Percentiles rank a stretch among this genome's conserved stretches.
phyloP scores from a whole-genome alignment of 2,113 vertebrate species.

The Dicerorhinus sumatrensis region DNA sequence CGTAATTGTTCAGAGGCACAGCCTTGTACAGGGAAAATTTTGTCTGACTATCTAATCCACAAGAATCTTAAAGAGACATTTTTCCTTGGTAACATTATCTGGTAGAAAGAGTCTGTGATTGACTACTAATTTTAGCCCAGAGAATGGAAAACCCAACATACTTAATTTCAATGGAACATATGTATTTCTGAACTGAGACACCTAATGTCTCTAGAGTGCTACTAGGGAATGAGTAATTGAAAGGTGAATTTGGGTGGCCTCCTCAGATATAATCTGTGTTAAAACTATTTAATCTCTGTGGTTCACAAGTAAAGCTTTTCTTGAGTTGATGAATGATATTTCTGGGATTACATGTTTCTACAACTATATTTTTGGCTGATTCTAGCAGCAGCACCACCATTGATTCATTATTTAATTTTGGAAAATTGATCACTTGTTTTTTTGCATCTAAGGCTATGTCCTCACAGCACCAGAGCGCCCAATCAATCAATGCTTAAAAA shows the following conservation, averaged over 20 bases:
- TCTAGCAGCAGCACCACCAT: background rate
- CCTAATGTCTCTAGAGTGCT: background rate
- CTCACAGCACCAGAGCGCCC: background rate
- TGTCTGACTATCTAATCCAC: slow-evolving; percentile 39
- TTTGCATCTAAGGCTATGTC: background rate
- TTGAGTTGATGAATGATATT: background rate
- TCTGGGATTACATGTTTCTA: background rate
- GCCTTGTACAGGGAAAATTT: slow-evolving; percentile 39
- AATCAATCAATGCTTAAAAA: background rate
- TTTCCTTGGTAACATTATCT: slow-evolving; percentile 58
- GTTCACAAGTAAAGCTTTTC: slow-evolving; percentile 37
- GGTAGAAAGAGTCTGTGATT: slow-evolving; percentile 10
- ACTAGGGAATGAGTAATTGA: background rate
- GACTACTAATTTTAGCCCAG: background rate
- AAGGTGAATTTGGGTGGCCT: slow-evolving; percentile 47
- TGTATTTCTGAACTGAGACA: slow-evolving; percentile 19
- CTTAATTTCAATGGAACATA: background rate
- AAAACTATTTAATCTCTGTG: slow-evolving; percentile 61
- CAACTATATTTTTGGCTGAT: slow-evolving; percentile 10
- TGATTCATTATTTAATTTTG: slow-evolving; percentile 30
- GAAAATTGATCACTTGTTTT: background rate
- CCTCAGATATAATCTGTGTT: slow-evolving; percentile 39
- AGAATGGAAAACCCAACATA: slow-evolving; percentile 27
- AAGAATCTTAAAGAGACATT: slow-evolving; percentile 60
- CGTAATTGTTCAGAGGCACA: slow-evolving; percentile 72